A percentile compares a stretch with the other conserved stretches of the same genome.
Conservation (phyloP, 2,888 invertebrate genomes). For the Sipha maydis region DNA sequence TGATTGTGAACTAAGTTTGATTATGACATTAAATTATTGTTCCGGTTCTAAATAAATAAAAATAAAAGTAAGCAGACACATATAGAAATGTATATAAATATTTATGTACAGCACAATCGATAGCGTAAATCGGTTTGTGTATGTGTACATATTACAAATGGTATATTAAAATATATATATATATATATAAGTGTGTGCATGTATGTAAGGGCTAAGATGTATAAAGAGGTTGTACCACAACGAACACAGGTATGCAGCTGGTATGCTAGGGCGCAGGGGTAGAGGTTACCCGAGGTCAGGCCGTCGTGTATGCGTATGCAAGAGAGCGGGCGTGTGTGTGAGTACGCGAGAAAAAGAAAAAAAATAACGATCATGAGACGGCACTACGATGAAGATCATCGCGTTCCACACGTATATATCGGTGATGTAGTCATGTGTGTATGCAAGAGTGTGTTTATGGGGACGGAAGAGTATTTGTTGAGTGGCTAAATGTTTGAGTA, state of each 20-base stretch:
- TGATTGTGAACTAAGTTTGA: too few species aligned
- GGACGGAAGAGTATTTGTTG: neutral
- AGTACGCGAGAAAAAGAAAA: neutral
- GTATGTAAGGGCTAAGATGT: neutral
- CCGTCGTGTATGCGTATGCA: slow-evolving; percentile 2
- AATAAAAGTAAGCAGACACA: neutral
- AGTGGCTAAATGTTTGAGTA: neutral
- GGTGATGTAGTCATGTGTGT: neutral
- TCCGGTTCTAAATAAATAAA: neutral
- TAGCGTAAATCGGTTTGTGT: too few species aligned
- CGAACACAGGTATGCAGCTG: slow-evolving; percentile 55
- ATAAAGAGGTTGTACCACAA: slow-evolving; percentile 4
- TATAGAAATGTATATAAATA: too few species aligned
- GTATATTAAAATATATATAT: neutral
- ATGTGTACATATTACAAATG: neutral
- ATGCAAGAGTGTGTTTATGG: neutral
- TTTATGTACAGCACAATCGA: too few species aligned
- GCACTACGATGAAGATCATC: neutral
- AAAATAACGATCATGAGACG: neutral
- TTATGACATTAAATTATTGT: neutral
- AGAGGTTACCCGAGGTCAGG: slow-evolving; percentile 58
- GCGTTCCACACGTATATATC: neutral
- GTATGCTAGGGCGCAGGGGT: slow-evolving; percentile 53
- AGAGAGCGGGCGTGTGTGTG: neutral
- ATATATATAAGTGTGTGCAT: neutral